Conservation (phyloP, 2,797 vertebrate species). For the Enteromius trimaculatus region DNA sequence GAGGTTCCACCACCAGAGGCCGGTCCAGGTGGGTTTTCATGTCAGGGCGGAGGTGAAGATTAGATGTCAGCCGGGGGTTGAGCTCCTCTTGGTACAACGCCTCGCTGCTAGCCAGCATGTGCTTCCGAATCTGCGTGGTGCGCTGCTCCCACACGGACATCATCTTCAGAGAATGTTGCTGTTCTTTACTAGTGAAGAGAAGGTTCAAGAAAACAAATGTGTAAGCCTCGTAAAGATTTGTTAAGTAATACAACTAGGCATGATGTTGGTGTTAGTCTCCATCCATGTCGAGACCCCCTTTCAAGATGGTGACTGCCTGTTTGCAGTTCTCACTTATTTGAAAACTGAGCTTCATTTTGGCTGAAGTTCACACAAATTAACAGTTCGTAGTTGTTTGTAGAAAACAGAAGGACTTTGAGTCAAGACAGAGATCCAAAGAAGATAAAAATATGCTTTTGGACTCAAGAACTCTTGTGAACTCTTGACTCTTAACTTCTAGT, state of each 20-base stretch:
- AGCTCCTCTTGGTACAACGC: constrained; percentile 88
- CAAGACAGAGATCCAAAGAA: neutral
- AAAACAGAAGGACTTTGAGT: neutral
- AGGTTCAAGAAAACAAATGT: neutral
- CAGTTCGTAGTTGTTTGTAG: neutral
- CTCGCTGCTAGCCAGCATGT: constrained; percentile 88
- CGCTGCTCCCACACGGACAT: constrained; percentile 96
- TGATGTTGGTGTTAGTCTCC: constrained; percentile 13
- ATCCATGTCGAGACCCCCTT: constrained; percentile 67
- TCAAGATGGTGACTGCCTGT: constrained; percentile 21
- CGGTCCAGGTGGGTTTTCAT: constrained; percentile 94
- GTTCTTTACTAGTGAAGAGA: constrained; percentile 82
- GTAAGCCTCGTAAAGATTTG: neutral
- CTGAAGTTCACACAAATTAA: neutral
- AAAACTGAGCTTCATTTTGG: neutral
- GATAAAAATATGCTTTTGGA: neutral
- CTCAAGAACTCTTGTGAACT: neutral
- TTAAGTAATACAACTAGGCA: constrained; percentile 24
- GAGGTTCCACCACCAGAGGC: constrained; percentile 87
- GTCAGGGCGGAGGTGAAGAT: constrained; percentile 86
- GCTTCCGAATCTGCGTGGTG: constrained; percentile 90
- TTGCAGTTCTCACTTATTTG: neutral
- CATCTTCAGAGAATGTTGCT: constrained; percentile 87
- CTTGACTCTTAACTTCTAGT: neutral
- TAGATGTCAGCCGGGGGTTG: constrained; percentile 78